Percentiles rank a stretch among this genome's conserved stretches.
Evolutionary conservation across 2,113 vertebrate species (phyloP).

Genomic region (Prolemur simus): DNA sequence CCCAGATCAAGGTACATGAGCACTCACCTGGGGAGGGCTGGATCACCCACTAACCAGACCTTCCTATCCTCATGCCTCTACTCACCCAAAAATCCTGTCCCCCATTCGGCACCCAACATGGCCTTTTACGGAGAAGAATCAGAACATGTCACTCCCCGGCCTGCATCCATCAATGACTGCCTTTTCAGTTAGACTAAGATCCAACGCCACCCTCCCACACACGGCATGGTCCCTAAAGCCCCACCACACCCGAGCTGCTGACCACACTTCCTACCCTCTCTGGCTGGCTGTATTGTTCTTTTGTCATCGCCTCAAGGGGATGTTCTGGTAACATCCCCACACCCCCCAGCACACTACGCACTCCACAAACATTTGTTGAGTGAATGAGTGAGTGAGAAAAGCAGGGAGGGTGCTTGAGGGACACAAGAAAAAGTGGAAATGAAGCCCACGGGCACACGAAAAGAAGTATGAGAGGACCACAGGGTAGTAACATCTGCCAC

Average conservation of each 20-base stretch:
- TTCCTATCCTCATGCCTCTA: neutral
- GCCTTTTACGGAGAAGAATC: neutral
- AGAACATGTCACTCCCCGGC: neutral
- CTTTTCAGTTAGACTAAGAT: neutral
- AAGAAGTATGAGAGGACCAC: no score
- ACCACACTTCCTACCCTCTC: neutral
- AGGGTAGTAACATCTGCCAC: neutral
- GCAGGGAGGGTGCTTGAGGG: neutral
- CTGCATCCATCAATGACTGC: neutral
- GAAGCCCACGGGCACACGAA: no score
- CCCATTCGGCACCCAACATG: neutral
- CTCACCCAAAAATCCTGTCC: neutral
- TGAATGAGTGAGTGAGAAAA: neutral
- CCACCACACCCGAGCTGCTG: accelerated
- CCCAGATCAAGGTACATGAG: neutral
- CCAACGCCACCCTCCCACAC: neutral
- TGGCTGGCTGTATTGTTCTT: no score
- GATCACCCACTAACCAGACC: neutral
- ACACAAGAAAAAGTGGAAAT: neutral
- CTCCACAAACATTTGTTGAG: neutral
- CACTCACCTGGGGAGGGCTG: neutral
- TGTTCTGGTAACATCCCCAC: accelerated
- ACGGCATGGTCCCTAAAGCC: neutral
- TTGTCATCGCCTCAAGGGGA: neutral
- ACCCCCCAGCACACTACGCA: accelerated